phyloP scores from a whole-genome alignment of 2,113 vertebrate genomes.

The Chloropsis hardwickii region DNA sequence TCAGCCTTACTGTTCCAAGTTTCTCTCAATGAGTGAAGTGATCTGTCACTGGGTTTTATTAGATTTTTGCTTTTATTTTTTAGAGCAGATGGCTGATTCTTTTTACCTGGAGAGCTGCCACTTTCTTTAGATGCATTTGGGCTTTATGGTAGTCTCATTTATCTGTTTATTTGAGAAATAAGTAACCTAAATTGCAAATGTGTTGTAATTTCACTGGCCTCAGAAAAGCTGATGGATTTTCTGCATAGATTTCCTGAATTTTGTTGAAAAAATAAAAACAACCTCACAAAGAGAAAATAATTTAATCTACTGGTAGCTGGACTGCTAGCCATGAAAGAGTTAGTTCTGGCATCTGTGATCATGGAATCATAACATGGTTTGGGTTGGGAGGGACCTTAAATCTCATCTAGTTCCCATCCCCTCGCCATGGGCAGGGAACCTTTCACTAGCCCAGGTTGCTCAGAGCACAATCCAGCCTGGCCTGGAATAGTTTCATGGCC shows the following conservation, averaged over 20 bases:
- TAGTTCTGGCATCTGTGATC: not conserved
- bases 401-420: not conserved
- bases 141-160: conserved; percentile 6
- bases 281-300: not conserved
- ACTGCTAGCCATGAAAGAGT: not conserved
- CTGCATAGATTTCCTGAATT: not conserved
- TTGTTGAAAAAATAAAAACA: not conserved
- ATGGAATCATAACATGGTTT: not conserved
- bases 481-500: not conserved
- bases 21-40: conserved; percentile 35
- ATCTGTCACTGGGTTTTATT: conserved; percentile 50
- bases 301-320: not conserved
- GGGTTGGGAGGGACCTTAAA: not conserved
- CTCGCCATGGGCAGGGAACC: not conserved
- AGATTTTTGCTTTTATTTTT: not conserved
- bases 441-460: not conserved
- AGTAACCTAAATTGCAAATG: conserved; percentile 4
- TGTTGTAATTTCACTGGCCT: not conserved
- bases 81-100: conserved; percentile 48
- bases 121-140: conserved; percentile 22
- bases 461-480: not conserved
- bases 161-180: conserved; percentile 35
- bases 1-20: conserved; percentile 3
- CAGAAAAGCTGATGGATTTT: not conserved
- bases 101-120: conserved; percentile 62